Evolutionary conservation across 2,113 vertebrate genomes (phyloP), one percentile per base, ranked within the genome.

Genomic region (Desmodus rotundus): DNA sequence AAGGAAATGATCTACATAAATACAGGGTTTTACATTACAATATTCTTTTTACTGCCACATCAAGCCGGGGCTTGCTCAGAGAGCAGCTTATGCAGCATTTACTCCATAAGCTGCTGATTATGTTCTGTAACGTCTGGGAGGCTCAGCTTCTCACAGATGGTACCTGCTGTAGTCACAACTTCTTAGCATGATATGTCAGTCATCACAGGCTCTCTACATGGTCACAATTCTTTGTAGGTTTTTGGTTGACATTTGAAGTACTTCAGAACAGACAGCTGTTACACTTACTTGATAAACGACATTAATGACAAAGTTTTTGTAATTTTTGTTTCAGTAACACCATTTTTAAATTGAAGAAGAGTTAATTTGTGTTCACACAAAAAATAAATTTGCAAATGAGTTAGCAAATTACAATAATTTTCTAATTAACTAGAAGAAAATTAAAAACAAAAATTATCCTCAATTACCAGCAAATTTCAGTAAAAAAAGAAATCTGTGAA

Each of bases 361-460:
- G 81, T 96, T 93, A 87, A 93, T 97, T 84, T 93, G 72, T 95
- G 86, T 96, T 97, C 63, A 63, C 70, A 61, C 77, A 67, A 74
- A 95, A 96, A 94, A 85, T 76, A 96, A 91, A 95, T 94, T 91
- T 96, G 74, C 84, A 94, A 93, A 90, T 93, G 73, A 97, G 82
- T 95, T 96, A 91, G 86, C 36, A 97, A 97, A 97, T 96, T 96
- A 86, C 50, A 95, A 95, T 95, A 95, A 96, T 98, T 97, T 97
- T 93, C 94, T 82, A 95, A 96, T 98, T 96, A 97, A 90, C 41
- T 63, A 90, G 95, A 90, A 56, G 78, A 96, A 94, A 96, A 92
- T 88, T 85, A 61, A 97, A 95, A 95, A 93, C 67, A 92, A 91
- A 87, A 96, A 96, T 96, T 97, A 94, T 28, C 54, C 13, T 68